Base-by-base conservation (phyloP, 2,888 invertebrate genomes). In the Galerucella calmariensis region DNA sequence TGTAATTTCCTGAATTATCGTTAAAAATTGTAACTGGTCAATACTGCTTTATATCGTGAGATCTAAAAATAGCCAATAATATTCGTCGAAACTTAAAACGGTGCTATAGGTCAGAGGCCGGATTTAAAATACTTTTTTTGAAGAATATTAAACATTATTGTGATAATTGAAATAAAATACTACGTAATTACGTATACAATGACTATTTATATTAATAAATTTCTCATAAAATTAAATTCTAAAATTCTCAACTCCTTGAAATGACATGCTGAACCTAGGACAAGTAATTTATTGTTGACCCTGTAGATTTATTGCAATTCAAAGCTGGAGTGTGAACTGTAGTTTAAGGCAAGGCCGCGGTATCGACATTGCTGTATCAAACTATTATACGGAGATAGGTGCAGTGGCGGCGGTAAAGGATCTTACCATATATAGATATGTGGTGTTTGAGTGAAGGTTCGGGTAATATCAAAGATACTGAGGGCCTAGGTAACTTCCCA, bases 251-350 rank as follows among this genome's bases (percentile, higher is more conserved):
- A 48, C 14, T 48, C 48, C n/a, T 53, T 53, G n/a, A 53, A 53
- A n/a, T 53, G 53, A 53, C 53, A 53, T n/a, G 5, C 16, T 48
- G 14, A 48, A 48, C 48, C 12, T 48, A 48, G 48, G 14, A 48
- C 48, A 48, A 2, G n/a, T 53, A 53, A 16, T 14, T 53, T 53
- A 53, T 53, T 14, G 14, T 53, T 16, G 53, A 53, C n/a, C 53
- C 53, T n/a, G 53, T 53, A 53, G 8, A n/a, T n/a, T n/a, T 53
- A 48, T 48, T 48, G 48, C 48, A n/a, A 53, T 53, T 53, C 53
- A 2, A 53, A 53, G n/a, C n/a, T 14, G 53, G 14, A 51, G n/a
- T 51, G 14, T n/a, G 51, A 51, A 51, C 51, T 51, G 51, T n/a
- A 6, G 51, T 6, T 20, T 46, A 12, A 51, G 6, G n/a, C 53